phyloP scores from a whole-genome alignment of 2,113 vertebrate species.

The Pedetes capensis region DNA sequence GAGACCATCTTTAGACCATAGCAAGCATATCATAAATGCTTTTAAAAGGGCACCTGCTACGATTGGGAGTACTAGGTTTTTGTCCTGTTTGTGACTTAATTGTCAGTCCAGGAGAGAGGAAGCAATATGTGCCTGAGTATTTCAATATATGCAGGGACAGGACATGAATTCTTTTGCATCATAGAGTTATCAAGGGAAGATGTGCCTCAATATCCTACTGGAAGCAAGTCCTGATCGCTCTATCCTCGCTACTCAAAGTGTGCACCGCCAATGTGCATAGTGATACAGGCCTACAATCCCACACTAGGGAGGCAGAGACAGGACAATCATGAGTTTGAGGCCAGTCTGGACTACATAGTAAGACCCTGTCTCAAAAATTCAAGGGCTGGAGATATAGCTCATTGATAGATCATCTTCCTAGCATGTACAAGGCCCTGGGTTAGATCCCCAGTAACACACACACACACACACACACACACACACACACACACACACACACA shows the following conservation, averaged over 20 bases:
- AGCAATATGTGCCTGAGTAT: not conserved
- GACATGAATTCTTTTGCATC: conserved; percentile 17
- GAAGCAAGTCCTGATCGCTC: not conserved
- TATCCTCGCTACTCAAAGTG: not conserved
- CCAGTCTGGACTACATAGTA: not conserved
- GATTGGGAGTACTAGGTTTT: not conserved
- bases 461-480: too few species aligned
- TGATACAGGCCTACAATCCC: too few species aligned
- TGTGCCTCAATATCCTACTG: not conserved
- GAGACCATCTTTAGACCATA: not conserved
- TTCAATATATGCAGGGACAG: not conserved
- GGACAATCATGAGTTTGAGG: not conserved
- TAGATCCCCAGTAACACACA: not conserved
- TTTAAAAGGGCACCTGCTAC: not conserved
- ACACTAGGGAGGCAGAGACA: not conserved
- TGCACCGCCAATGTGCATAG: not conserved
- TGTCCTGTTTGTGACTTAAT: not conserved
- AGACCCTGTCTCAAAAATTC: too few species aligned
- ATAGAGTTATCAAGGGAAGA: not conserved
- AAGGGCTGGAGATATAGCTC: not conserved
- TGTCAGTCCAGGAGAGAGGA: not conserved
- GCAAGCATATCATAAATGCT: not conserved
- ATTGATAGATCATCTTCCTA: not conserved
- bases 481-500: too few species aligned
- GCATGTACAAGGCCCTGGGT: not conserved